Percentiles rank a stretch among this genome's conserved stretches.
phyloP scores from a whole-genome alignment of 2,113 vertebrate genomes.

The Natator depressus region DNA sequence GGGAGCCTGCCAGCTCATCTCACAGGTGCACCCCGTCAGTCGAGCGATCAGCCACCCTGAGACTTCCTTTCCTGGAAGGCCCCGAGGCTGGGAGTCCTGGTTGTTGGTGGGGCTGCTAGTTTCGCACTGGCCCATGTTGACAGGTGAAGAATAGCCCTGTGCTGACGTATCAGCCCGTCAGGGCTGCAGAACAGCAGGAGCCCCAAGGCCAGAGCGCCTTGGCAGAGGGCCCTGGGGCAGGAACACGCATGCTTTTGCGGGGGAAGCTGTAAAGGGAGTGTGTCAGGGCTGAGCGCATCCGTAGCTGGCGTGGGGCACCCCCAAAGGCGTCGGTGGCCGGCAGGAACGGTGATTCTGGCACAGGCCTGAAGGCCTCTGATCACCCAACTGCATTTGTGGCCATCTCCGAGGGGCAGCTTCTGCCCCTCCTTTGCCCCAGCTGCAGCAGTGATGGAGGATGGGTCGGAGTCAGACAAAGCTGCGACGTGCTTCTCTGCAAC shows the following conservation, averaged over 20 bases:
- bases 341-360: not conserved
- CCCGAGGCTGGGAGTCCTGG: too few species aligned
- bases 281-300: not conserved
- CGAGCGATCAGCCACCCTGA: too few species aligned
- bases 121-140: too few species aligned
- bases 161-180: not conserved
- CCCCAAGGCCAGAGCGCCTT: not conserved
- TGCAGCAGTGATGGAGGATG: not conserved
- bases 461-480: not conserved
- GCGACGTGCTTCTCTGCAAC: too few species aligned
- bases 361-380: not conserved
- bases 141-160: not conserved
- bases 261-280: not conserved
- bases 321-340: not conserved
- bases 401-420: too few species aligned
- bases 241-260: too few species aligned
- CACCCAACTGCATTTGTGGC: too few species aligned
- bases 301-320: not conserved
- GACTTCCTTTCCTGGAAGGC: too few species aligned
- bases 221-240: not conserved
- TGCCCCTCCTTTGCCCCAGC: too few species aligned
- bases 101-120: too few species aligned
- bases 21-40: too few species aligned
- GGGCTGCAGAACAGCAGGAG: not conserved
- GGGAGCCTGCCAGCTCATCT: too few species aligned